A percentile compares a stretch with the other conserved stretches of the same genome.
phyloP scores from a whole-genome alignment of 1,140 invertebrate genomes.

The Geopemphigus sp. region DNA sequence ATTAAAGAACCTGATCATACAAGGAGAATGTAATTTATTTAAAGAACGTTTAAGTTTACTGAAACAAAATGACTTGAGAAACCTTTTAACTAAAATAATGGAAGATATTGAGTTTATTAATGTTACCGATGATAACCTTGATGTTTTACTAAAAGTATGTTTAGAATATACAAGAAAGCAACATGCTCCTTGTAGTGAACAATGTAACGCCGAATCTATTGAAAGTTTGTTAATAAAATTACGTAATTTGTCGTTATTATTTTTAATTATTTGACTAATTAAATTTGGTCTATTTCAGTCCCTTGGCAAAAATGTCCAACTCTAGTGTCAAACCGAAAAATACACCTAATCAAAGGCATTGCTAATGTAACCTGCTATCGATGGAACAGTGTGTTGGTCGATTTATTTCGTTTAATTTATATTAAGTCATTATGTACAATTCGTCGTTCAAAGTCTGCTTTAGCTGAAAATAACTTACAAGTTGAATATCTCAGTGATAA shows the following conservation, averaged over 20 bases:
- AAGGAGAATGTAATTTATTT: constrained; percentile 42
- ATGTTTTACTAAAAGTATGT: constrained; percentile 22
- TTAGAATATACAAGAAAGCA: constrained; percentile 18
- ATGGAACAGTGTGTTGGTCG: constrained; percentile 11
- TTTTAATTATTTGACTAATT: background rate
- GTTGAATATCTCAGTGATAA: constrained; percentile 18
- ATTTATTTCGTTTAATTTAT: constrained; percentile 44
- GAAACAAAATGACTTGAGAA: constrained; percentile 19
- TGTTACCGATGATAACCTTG: constrained; percentile 11
- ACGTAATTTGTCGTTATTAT: background rate
- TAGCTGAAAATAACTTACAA: background rate
- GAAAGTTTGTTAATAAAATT: background rate
- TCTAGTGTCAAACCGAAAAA: background rate
- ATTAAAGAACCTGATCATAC: constrained; percentile 10
- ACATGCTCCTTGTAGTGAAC: constrained; percentile 8
- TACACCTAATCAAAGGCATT: constrained; percentile 7
- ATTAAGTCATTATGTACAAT: constrained; percentile 9
- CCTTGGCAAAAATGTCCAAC: constrained; percentile 37
- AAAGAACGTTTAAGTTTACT: constrained; percentile 28
- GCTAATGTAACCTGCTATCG: constrained; percentile 15
- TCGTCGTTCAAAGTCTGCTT: background rate
- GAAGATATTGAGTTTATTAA: constrained; percentile 13
- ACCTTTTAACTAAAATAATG: constrained; percentile 16
- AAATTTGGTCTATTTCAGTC: constrained; percentile 24
- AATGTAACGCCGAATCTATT: background rate